Percentiles rank a stretch among this genome's conserved stretches.
These are phyloP conservation scores for Crypturellus tataupa DNA, from an alignment of 2,797 vertebrate genomes.

Conservation along the genomic window DNA sequence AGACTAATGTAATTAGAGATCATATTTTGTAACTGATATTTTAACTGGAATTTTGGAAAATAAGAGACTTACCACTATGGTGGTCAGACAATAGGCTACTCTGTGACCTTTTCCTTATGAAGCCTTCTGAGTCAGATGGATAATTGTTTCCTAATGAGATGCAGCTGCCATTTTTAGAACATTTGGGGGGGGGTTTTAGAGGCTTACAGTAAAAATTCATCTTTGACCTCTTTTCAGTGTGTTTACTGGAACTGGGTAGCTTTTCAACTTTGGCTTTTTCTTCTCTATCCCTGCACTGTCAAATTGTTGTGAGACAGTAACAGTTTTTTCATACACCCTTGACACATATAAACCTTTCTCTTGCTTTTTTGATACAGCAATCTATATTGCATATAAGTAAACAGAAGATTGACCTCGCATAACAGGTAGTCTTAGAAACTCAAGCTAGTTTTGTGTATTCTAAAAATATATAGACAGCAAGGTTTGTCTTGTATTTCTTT, in stretches of 20 bases:
- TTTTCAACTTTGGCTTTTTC: background rate
- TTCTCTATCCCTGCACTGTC: background rate
- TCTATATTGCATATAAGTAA: background rate
- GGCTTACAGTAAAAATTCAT: background rate
- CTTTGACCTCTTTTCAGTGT: background rate
- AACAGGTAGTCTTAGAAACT: background rate
- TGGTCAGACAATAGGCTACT: background rate
- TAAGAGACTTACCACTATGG: background rate
- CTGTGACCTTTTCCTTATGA: background rate
- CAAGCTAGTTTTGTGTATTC: background rate
- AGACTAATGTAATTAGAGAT: background rate
- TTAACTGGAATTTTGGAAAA: background rate
- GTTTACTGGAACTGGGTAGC: background rate
- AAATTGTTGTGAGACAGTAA: background rate
- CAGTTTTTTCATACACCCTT: background rate
- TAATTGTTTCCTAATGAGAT: background rate
- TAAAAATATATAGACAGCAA: background rate
- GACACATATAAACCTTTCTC: background rate
- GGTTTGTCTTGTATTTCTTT: background rate
- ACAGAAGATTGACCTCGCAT: background rate
- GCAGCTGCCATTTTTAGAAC: background rate
- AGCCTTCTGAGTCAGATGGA: fast-evolving
- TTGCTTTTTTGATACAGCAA: background rate
- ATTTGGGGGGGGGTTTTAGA: background rate
- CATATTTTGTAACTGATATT: background rate